These are phyloP conservation scores for Epirrhoe alternata DNA, from an alignment of 2,888 invertebrate species.

Conservation along the genomic window DNA sequence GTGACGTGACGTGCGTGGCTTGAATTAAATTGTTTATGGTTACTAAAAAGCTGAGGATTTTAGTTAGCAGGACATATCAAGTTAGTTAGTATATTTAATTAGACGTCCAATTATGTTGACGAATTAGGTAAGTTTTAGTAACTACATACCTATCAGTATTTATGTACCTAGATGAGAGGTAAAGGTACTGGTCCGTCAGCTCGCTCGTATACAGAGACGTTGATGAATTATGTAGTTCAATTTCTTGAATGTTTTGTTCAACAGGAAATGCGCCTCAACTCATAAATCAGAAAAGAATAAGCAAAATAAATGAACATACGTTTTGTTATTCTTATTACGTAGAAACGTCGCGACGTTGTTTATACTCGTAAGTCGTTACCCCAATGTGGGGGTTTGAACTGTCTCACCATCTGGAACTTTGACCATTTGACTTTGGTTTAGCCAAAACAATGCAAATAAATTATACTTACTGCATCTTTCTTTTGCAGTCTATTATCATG, in stretches of 20 bases:
- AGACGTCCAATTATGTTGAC: too few relatives aligned
- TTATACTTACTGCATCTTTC: conserved; percentile 9
- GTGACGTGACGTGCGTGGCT: too few relatives aligned
- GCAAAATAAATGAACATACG: conserved; percentile 32
- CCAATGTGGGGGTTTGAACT: conserved; percentile 38
- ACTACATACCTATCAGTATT: too few relatives aligned
- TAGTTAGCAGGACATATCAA: too few relatives aligned
- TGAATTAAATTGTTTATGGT: too few relatives aligned
- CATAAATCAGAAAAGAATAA: conserved; percentile 42
- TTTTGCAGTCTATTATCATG: too few relatives aligned
- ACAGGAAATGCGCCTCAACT: conserved; percentile 39
- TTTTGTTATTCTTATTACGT: conserved; percentile 32
- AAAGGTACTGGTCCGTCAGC: too few relatives aligned
- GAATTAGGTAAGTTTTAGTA: too few relatives aligned
- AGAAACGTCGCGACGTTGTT: conserved; percentile 33
- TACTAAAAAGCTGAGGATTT: too few relatives aligned
- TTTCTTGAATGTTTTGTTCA: conserved; percentile 30
- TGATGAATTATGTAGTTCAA: conserved; percentile 12
- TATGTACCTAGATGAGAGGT: too few relatives aligned
- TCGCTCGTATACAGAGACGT: too few relatives aligned
- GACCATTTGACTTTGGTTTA: conserved; percentile 22
- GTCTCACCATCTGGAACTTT: conserved; percentile 19
- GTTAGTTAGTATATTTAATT: too few relatives aligned
- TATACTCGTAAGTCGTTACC: conserved; percentile 35
- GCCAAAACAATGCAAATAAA: conserved; percentile 40